Evolutionary conservation across 2,888 invertebrate species (phyloP), one percentile per base, ranked within the genome.

Genomic region (Zygaena filipendulae): DNA sequence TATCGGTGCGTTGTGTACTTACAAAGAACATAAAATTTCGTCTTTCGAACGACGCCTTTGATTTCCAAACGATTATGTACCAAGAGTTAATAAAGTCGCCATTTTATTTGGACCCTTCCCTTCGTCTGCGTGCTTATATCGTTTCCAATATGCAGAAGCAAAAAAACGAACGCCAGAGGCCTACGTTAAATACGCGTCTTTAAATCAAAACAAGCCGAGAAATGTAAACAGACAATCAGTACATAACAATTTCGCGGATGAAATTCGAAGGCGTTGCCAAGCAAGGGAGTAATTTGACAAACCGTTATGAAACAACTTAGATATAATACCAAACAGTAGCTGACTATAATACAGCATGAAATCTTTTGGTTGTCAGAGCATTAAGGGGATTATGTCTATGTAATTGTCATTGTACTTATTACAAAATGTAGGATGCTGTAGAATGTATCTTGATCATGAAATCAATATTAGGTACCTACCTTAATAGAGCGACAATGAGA

Each of bases 181-280:
- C 57, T 45, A 52, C 53, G 42, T 55, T 51, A 51, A 59, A 53
- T 58, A 56, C 55, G 43, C 55, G 52, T 52, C 58, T 63, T 59
- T 51, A 58, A 56, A 69, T 63, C 66, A 62, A 69, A 67, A 71
- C 60, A 64, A 63, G 61, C 74, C 59, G 54, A 61, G 61, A 54
- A 69, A 68, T 63, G 72, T 67, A 74, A 77, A 75, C 69, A 75
- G 64, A 75, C 72, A 77, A 72, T 75, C 75, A 75, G 67, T 57
- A 16, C 16, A n/a, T 7, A 59, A 56, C 58, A 56, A 64, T 67
- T 75, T 74, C 66, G 68, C 70, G 69, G 62, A 69, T 67, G 63
- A 63, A 70, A 66, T 63, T 61, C 54, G 55, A 59, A 55, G 55
- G 54, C 35, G 47, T 46, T 44, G 46, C 46, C 42, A 48, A 49